Conservation (phyloP, 1,140 invertebrate species). For the Drosophila parabipectinata region DNA sequence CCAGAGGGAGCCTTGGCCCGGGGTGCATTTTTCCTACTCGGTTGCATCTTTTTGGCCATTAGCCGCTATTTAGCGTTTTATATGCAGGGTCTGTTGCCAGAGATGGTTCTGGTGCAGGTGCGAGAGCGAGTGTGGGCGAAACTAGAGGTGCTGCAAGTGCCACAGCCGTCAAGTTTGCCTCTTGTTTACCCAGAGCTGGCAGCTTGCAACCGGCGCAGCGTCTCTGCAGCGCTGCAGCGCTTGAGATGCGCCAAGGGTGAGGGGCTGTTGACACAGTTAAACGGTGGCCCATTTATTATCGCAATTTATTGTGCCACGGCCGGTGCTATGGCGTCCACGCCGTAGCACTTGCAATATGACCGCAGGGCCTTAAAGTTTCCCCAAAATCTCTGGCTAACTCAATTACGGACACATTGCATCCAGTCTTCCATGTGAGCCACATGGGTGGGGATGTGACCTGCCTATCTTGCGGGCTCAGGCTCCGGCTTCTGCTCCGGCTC, state of each 20-base stretch:
- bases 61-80: constrained; percentile 71
- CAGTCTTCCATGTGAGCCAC: background rate
- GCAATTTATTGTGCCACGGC: constrained; percentile 63
- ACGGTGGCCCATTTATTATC: constrained; percentile 65
- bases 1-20: constrained; percentile 16
- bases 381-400: constrained; percentile 69
- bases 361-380: constrained; percentile 49
- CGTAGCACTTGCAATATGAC: constrained; percentile 33
- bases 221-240: background rate
- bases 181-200: constrained; percentile 21
- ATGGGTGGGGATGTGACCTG: background rate
- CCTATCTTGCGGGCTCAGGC: constrained; percentile 36
- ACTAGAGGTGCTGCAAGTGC: background rate
- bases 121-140: constrained; percentile 17
- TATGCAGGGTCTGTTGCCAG: constrained; percentile 23
- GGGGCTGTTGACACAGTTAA: constrained; percentile 74
- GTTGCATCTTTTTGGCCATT: constrained; percentile 73
- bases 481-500: background rate
- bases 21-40: constrained; percentile 53
- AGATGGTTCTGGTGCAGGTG: background rate
- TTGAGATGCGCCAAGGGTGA: constrained; percentile 34
- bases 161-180: constrained; percentile 18
- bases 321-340: constrained; percentile 23
- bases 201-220: background rate
- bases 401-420: constrained; percentile 55